A percentile compares a stretch with the other conserved stretches of the same genome.
phyloP scores from a whole-genome alignment of 2,888 invertebrate species.

The Escarpia spicata region DNA sequence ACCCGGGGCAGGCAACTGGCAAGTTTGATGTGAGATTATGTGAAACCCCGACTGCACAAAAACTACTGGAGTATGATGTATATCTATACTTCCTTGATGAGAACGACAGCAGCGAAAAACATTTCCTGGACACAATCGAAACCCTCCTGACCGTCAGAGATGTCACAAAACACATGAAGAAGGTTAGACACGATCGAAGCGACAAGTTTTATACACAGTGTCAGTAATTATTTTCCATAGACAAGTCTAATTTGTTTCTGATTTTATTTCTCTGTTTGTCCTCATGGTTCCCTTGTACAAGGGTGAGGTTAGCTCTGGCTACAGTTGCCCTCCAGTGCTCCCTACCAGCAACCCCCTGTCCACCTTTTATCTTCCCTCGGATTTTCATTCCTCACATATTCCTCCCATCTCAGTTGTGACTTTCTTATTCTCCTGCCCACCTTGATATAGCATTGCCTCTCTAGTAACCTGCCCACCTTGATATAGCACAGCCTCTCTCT shows the following conservation, averaged over 20 bases:
- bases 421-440: too few species aligned
- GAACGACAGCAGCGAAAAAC: constrained; percentile 68
- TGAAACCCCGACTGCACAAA: not conserved
- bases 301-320: too few species aligned
- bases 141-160: not conserved
- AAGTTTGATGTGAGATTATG: constrained; percentile 60
- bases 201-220: not conserved
- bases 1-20: constrained; percentile 63
- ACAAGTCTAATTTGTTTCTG: not conserved
- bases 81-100: constrained; percentile 75
- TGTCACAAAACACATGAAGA: constrained; percentile 1
- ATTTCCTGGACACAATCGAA: constrained; percentile 69
- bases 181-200: constrained; percentile 4
- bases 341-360: too few species aligned
- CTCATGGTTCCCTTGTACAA: not conserved
- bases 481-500: too few species aligned
- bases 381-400: too few species aligned
- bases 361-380: too few species aligned
- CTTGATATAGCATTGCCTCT: too few species aligned
- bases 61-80: constrained; percentile 68
- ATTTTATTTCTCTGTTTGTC: not conserved
- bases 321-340: too few species aligned
- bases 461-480: too few species aligned
- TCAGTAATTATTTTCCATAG: not conserved
- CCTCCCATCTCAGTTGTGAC: too few species aligned